Base-by-base conservation (phyloP, 2,888 invertebrate species). In the Orthonevra nobilis region DNA sequence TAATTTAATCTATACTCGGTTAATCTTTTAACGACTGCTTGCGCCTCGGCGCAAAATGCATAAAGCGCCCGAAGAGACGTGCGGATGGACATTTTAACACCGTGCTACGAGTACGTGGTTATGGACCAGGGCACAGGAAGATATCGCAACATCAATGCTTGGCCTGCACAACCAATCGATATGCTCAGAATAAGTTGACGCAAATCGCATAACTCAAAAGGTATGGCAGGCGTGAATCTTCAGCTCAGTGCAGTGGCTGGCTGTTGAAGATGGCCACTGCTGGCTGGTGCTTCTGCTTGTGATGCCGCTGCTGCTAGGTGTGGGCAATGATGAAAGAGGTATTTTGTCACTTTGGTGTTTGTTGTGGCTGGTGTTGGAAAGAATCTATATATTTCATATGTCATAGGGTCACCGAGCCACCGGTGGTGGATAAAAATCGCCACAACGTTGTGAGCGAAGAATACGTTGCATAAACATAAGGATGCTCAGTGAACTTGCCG, bases 251-350 rank as follows among this genome's bases (percentile, higher is more conserved):
- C 69, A 69, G 42, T 58, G 61, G 46, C 32, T 63, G 23, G 1
- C 32, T 9, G 34, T 46, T 52, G 52, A 20, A 40, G 54, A 61
- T 63, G 61, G 69, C 34, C 61, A 23, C 73, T 32, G 34, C 10
- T 30, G 40, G 34, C 10, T 30, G 40, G 17, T 38, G 54, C 32
- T 63, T 30, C 20, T 23, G 28, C 2, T 56, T 32, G 3, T 10
- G 15, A 4, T 10, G 30, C 12, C 38, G 44, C 20, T 30, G 63
- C 26, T 36, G 40, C 23, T 54, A 48, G 77, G 77, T 77, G 77
- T 77, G 70, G 77, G 70, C 60, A 70, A 77, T 77, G 77, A 77
- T 70, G 77, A 70, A 77, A 77, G 77, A 77, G 70, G 50, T 70
- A 70, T 77, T 77, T 77, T 77, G 77, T 77, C 77, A 77, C 70